Percentiles rank a stretch among this genome's conserved stretches.
phyloP scores from a whole-genome alignment of 2,888 invertebrate genomes.

The Lithosia quadra region DNA sequence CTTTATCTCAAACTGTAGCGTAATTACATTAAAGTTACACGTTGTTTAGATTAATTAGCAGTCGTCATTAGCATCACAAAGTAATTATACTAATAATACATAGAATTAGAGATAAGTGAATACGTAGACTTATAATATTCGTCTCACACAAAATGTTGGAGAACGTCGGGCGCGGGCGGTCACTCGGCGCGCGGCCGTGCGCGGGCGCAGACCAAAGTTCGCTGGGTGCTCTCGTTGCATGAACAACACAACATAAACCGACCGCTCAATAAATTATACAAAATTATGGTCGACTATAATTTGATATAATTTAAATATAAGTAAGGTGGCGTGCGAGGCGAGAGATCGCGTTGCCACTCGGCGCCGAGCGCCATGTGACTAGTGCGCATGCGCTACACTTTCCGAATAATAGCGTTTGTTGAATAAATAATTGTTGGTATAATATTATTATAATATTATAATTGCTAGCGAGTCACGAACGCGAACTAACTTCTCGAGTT shows the following conservation, averaged over 20 bases:
- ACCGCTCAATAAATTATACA: conserved; percentile 4
- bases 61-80: conserved; percentile 20
- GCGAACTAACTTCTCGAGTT: not conserved
- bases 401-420: not conserved
- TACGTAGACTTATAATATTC: not conserved
- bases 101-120: conserved; percentile 11
- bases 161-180: not conserved
- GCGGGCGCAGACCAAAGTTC: not conserved
- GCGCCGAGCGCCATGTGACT: not conserved
- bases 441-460: not conserved
- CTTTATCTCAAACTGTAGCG: conserved; percentile 21
- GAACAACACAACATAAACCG: not conserved
- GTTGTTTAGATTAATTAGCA: conserved; percentile 23
- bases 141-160: not conserved
- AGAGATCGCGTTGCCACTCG: conserved; percentile 4
- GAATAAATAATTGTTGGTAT: not conserved
- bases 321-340: conserved; percentile 14
- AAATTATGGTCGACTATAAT: conserved; percentile 10
- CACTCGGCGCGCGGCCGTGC: too few species aligned
- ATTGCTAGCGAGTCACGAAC: not conserved
- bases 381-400: not conserved
- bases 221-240: not conserved
- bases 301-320: conserved; percentile 17
- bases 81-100: conserved; percentile 22
- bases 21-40: conserved; percentile 24